These are phyloP conservation scores for Cyanoramphus novaezelandiae DNA, from an alignment of 2,113 vertebrate species.

Conservation along the genomic window DNA sequence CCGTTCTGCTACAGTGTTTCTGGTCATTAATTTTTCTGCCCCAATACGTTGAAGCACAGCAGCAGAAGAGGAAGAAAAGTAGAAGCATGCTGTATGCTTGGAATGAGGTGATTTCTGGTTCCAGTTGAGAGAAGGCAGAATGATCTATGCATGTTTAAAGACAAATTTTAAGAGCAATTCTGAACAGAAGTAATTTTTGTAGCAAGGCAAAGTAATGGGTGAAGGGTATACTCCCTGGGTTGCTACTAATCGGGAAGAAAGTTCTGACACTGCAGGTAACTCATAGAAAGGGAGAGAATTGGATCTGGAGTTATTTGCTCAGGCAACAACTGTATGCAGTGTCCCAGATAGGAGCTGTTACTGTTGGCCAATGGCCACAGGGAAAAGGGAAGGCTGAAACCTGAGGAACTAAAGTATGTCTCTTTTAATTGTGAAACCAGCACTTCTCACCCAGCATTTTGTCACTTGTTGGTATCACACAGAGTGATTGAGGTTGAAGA, in stretches of 20 bases:
- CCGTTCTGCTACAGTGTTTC: neutral
- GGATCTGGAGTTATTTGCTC: neutral
- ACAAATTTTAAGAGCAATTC: neutral
- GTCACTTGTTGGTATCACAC: neutral
- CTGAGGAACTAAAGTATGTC: neutral
- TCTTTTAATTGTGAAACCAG: neutral
- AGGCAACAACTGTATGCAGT: neutral
- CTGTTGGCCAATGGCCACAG: neutral
- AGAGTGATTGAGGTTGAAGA: neutral
- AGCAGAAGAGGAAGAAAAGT: neutral
- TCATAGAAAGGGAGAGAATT: neutral
- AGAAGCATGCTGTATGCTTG: neutral
- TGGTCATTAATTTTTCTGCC: neutral
- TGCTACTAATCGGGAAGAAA: neutral
- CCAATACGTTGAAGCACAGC: neutral
- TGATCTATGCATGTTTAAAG: neutral
- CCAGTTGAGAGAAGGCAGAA: neutral
- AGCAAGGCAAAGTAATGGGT: neutral
- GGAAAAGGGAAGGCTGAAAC: neutral
- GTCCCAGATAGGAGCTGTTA: neutral
- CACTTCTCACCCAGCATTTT: fast-evolving
- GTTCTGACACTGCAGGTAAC: neutral
- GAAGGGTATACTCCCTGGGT: neutral
- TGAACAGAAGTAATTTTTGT: neutral
- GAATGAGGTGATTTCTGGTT: neutral